A percentile compares a stretch with the other conserved stretches of the same genome.
phyloP scores from a whole-genome alignment of 2,113 vertebrate genomes.

The Neogobius melanostomus region DNA sequence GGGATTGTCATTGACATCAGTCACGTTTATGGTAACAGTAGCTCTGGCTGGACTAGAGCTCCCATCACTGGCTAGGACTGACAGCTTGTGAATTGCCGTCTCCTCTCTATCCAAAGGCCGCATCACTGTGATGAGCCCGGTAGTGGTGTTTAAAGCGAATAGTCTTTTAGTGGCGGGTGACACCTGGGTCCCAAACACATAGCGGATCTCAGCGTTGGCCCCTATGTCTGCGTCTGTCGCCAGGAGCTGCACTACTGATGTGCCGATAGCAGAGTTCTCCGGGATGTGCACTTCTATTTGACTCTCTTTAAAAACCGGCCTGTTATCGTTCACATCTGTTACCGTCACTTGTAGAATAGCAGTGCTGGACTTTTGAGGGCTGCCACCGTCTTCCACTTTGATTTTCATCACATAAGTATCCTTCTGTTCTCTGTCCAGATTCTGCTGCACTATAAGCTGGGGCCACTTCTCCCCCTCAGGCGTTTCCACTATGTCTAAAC shows the following conservation, averaged over 20 bases:
- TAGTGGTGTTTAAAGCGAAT: constrained; percentile 94
- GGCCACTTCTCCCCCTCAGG: constrained; percentile 99
- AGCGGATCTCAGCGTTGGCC: constrained; percentile 94
- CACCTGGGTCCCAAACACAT: constrained; percentile 95
- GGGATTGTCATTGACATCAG: constrained; percentile 98
- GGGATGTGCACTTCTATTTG: constrained; percentile 96
- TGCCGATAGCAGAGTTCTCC: constrained; percentile 91
- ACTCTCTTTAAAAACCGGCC: constrained; percentile 93
- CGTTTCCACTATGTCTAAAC: constrained; percentile 98
- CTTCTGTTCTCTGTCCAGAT: constrained; percentile 97
- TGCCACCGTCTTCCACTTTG: constrained; percentile 97
- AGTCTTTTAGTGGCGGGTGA: constrained; percentile 93
- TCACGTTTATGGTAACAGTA: constrained; percentile 95
- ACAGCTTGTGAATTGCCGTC: constrained; percentile 94
- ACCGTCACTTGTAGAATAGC: constrained; percentile 98
- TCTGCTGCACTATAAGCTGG: constrained; percentile 97
- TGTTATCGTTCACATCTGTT: constrained; percentile 98
- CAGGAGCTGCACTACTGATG: constrained; percentile 94
- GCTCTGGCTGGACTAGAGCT: constrained; percentile 94
- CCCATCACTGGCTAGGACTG: constrained; percentile 95
- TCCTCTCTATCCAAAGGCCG: constrained; percentile 95
- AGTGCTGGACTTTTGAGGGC: constrained; percentile 97
- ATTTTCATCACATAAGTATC: constrained; percentile 99
- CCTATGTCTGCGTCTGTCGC: constrained; percentile 97
- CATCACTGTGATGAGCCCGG: constrained; percentile 95